Evolutionary conservation across 2,797 vertebrate species (phyloP), one percentile per base, ranked within the genome.

Genomic region (Phyllotis vaccarum): DNA sequence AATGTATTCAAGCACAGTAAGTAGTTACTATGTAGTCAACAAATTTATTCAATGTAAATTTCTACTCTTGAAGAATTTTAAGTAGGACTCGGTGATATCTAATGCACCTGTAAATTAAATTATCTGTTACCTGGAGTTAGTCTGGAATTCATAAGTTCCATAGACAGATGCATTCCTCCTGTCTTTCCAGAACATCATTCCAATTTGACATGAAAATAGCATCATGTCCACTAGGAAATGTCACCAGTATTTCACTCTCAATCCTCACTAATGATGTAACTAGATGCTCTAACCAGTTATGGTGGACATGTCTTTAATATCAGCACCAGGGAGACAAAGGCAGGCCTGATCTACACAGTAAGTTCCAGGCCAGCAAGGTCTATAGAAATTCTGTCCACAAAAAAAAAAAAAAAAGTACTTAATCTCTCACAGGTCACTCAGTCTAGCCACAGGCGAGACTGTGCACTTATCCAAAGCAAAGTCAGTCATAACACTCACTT

Each of bases 1-100:
- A 93, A 91, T 60, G 34, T 76, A 79, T 93, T 91, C 64, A 91
- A 93, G 93, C 64, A 76, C 37, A 16, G n/a, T 52, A 1, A 85
- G 68, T 13, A 56, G 14, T 88, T 56, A 56, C 78, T 43, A 43
- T 52, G 37, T 43, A 60, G 79, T 79, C 72, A 31, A 10, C 34
- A 75, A 46, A 86, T 68, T 11, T 87, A 76, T 88, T 82, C 34
- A 66, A 1, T 43, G 1, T 12, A 54, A 43, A 76, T 90, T 91
- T 93, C 70, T 88, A 24, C 56, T 85, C 21, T 68, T 34, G 81
- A 89, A 80, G 54, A 86, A 62, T 87, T 87, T 54, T 90, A 79
- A 72, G 29, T 58, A 60, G 52, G 60, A 90, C 9, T 80, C 54
- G 66, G 21, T 90, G 80, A 52, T 52, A 89, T 14, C 54, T 85